phyloP scores from a whole-genome alignment of 2,888 invertebrate species.

The Mellilla xanthometata region DNA sequence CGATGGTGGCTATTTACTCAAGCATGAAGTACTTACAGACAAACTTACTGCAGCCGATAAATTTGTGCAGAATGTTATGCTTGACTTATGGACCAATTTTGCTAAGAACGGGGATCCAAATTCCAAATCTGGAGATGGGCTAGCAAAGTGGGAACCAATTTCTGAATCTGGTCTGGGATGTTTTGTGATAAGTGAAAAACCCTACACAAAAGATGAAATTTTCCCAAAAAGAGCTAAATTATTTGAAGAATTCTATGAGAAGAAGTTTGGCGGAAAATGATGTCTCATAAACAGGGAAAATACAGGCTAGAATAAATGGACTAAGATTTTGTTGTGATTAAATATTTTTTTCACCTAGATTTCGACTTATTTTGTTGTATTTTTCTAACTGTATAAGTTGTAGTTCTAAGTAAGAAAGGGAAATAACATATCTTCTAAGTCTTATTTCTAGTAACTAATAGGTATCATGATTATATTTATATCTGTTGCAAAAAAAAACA shows the following conservation, averaged over 20 bases:
- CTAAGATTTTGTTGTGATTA: too few relatives aligned
- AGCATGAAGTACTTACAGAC: conserved; percentile 43
- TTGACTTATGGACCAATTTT: conserved; percentile 85
- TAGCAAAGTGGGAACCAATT: conserved; percentile 61
- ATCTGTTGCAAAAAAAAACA: too few relatives aligned
- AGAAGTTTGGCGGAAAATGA: conserved; percentile 23
- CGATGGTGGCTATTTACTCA: conserved; percentile 83
- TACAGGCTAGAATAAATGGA: too few relatives aligned
- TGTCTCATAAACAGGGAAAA: too few relatives aligned
- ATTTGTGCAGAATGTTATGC: conserved; percentile 66
- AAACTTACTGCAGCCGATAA: conserved; percentile 50
- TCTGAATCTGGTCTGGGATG: conserved; percentile 44
- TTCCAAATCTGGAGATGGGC: conserved; percentile 42
- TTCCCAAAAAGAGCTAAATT: conserved; percentile 56
- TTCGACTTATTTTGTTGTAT: too few relatives aligned
- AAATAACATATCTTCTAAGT: too few relatives aligned
- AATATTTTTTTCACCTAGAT: too few relatives aligned
- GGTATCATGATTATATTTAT: too few relatives aligned
- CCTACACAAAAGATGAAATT: conserved; percentile 55
- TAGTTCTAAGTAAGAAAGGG: too few relatives aligned
- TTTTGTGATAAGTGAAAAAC: conserved; percentile 56
- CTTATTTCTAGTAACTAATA: too few relatives aligned
- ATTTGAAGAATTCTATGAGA: conserved; percentile 56
- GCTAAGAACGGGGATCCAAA: conserved; percentile 78
- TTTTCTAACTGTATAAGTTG: too few relatives aligned